These are phyloP conservation scores for Carabus problematicus DNA, from an alignment of 2,888 invertebrate species.

Conservation along the genomic window DNA sequence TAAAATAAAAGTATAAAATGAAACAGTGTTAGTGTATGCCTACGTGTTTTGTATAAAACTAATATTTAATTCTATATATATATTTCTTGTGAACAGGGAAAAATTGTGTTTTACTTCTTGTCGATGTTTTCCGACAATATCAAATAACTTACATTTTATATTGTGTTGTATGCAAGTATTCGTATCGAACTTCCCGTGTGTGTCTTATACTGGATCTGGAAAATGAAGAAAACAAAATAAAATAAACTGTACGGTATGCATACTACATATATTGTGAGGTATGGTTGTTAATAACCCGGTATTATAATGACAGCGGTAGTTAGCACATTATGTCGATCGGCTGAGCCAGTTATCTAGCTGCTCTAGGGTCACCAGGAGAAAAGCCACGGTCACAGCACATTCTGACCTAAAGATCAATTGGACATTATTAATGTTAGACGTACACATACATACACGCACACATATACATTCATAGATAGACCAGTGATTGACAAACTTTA, in stretches of 20 bases:
- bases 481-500: slow-evolving; percentile 17
- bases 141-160: slow-evolving; percentile 30
- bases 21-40: too few relatives aligned
- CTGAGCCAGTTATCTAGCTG: too few relatives aligned
- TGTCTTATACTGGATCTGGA: slow-evolving; percentile 22
- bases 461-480: slow-evolving; percentile 2
- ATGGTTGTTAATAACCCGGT: not conserved
- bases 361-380: slow-evolving; percentile 35
- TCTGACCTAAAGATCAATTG: slow-evolving; percentile 55
- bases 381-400: slow-evolving; percentile 31
- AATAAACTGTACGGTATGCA: slow-evolving; percentile 13
- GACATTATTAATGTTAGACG: slow-evolving; percentile 49
- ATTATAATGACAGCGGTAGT: too few relatives aligned
- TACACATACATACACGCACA: not conserved
- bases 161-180: slow-evolving; percentile 9
- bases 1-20: too few relatives aligned
- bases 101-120: too few relatives aligned
- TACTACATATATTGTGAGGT: not conserved
- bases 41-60: too few relatives aligned
- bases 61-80: too few relatives aligned
- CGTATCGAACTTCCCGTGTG: slow-evolving; percentile 17
- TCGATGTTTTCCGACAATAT: slow-evolving; percentile 1
- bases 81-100: too few relatives aligned
- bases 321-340: too few relatives aligned
- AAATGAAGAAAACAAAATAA: slow-evolving; percentile 17